Conservation (phyloP, 2,888 invertebrate genomes). For the Copidosoma aretas region DNA sequence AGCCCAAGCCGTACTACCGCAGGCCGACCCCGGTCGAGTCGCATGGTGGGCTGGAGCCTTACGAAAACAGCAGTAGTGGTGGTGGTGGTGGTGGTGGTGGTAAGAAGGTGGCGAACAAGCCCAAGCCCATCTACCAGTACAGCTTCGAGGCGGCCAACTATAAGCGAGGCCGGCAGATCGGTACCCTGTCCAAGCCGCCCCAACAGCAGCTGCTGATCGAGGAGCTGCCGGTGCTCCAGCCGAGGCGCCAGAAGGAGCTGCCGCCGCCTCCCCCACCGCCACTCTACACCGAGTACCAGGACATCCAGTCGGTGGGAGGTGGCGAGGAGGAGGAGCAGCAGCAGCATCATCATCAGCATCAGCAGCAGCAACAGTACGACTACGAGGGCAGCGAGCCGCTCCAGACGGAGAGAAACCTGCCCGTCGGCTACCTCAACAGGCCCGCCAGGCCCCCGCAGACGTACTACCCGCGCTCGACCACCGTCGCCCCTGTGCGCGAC, state of each 20-base stretch:
- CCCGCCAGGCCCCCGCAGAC: not conserved
- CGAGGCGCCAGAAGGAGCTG: slow-evolving; percentile 36
- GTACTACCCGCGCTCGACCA: slow-evolving; percentile 48
- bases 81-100: too few relatives aligned
- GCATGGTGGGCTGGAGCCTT: too few relatives aligned
- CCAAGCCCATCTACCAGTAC: slow-evolving; percentile 76
- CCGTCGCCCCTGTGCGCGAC: slow-evolving; percentile 55
- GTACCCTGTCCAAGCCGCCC: not conserved
- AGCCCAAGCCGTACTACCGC: slow-evolving; percentile 43
- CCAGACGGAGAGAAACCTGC: slow-evolving; percentile 11
- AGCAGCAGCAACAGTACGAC: slow-evolving; percentile 21
- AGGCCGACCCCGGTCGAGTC: slow-evolving; percentile 39
- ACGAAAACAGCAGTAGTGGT: not conserved
- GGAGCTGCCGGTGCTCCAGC: slow-evolving; percentile 36
- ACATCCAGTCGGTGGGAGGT: slow-evolving; percentile 45
- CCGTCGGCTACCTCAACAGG: slow-evolving; percentile 8
- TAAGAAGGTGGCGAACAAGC: slow-evolving; percentile 46
- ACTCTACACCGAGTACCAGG: slow-evolving; percentile 51
- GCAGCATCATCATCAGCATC: too few relatives aligned
- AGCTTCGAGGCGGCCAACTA: slow-evolving; percentile 72
- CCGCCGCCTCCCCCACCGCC: slow-evolving; percentile 40
- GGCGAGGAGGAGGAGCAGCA: slow-evolving; percentile 34
- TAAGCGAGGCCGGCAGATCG: slow-evolving; percentile 9
- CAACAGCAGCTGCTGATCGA: slow-evolving; percentile 32
- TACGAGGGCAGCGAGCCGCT: slow-evolving; percentile 31